phyloP scores from a whole-genome alignment of 2,888 invertebrate genomes.

The Eristalis pertinax region DNA sequence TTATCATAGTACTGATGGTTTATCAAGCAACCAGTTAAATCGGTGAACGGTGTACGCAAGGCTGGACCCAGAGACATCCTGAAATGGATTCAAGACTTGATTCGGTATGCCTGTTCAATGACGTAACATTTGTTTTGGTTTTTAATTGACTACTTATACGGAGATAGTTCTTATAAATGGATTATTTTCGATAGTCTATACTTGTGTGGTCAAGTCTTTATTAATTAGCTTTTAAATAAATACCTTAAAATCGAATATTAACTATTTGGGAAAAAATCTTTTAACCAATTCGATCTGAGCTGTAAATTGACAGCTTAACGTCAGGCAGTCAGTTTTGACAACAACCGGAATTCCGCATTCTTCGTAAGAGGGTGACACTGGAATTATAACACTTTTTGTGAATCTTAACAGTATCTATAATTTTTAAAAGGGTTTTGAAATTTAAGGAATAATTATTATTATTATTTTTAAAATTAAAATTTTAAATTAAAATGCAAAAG shows the following conservation, averaged over 20 bases:
- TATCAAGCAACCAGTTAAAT: constrained; percentile 85
- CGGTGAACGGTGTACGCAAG: constrained; percentile 87
- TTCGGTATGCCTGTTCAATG: constrained; percentile 68
- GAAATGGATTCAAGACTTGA: constrained; percentile 17
- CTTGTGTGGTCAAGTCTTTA: neutral
- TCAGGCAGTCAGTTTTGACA: neutral
- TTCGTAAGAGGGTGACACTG: neutral
- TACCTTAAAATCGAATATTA: neutral
- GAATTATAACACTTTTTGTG: neutral
- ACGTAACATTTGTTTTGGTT: constrained; percentile 75
- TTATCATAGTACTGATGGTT: constrained; percentile 86
- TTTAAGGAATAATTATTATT: no score
- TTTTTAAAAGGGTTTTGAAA: neutral
- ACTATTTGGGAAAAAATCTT: neutral
- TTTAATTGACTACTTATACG: neutral
- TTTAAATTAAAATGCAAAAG: no score
- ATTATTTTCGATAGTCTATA: neutral
- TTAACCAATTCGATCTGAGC: neutral
- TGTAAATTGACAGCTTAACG: neutral
- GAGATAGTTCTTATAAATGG: neutral
- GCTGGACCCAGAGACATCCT: constrained; percentile 86
- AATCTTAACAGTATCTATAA: neutral
- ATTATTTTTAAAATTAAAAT: no score
- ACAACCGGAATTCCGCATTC: neutral
- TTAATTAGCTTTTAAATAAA: neutral